These are phyloP conservation scores for Macrophya annulata DNA, from an alignment of 2,888 invertebrate species.

Conservation along the genomic window DNA sequence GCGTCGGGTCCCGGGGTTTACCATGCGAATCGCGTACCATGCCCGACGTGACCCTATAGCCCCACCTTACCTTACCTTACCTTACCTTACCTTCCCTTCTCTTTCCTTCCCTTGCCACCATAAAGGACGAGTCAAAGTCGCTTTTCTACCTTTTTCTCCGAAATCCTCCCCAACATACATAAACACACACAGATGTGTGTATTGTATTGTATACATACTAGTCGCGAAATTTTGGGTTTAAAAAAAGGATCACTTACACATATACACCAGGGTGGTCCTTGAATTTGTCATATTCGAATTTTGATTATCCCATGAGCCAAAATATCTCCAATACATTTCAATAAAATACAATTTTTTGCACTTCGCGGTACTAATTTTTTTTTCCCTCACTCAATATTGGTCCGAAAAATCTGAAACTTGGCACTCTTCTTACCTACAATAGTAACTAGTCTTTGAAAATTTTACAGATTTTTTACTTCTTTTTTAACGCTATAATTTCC, in stretches of 20 bases:
- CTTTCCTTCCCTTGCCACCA: background rate
- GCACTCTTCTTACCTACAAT: too few relatives aligned
- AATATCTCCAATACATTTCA: too few relatives aligned
- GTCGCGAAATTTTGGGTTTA: background rate
- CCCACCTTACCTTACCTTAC: slow-evolving; percentile 38
- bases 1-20: background rate
- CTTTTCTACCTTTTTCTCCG: slow-evolving; percentile 1
- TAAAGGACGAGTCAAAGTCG: slow-evolving; percentile 50
- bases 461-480: too few relatives aligned
- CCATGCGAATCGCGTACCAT: slow-evolving; percentile 63
- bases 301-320: too few relatives aligned
- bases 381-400: too few relatives aligned
- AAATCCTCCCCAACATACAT: slow-evolving; percentile 2
- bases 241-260: slow-evolving; percentile 56
- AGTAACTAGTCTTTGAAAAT: too few relatives aligned
- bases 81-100: slow-evolving; percentile 4
- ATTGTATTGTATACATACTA: background rate
- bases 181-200: background rate
- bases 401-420: too few relatives aligned
- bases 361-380: too few relatives aligned
- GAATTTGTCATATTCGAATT: too few relatives aligned
- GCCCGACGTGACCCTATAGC: slow-evolving; percentile 64
- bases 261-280: slow-evolving; percentile 50
- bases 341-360: too few relatives aligned
- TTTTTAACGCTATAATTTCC: too few relatives aligned